A percentile compares a stretch with the other conserved stretches of the same genome.
These are phyloP conservation scores for Papilio xuthus DNA, from an alignment of 1,140 invertebrate species.

Conservation along the genomic window DNA sequence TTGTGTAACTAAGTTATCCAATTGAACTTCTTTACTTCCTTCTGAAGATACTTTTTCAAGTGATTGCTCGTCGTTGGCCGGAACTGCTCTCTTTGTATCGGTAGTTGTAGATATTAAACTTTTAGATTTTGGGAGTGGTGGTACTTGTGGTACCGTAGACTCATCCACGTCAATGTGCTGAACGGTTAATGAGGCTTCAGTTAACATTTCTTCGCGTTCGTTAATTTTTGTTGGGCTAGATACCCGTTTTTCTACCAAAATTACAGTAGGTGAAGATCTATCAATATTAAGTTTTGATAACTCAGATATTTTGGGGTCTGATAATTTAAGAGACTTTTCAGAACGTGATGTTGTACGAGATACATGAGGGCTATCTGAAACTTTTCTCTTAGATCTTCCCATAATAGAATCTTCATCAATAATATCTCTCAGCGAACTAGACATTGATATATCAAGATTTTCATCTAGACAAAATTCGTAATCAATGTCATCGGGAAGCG, in stretches of 20 bases:
- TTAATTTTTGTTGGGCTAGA: slow-evolving; percentile 81
- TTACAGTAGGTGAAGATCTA: slow-evolving; percentile 83
- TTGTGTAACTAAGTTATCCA: slow-evolving; percentile 78
- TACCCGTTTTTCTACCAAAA: slow-evolving; percentile 82
- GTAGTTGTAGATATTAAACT: slow-evolving; percentile 42
- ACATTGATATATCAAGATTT: slow-evolving; percentile 73
- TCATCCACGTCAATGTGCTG: slow-evolving; percentile 73
- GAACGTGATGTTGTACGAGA: slow-evolving; percentile 73
- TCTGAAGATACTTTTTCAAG: slow-evolving; percentile 76
- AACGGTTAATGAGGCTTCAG: slow-evolving; percentile 82
- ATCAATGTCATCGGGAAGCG: slow-evolving; percentile 88
- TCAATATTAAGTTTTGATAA: slow-evolving; percentile 80
- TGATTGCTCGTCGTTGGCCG: slow-evolving; percentile 66
- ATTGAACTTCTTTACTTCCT: slow-evolving; percentile 61
- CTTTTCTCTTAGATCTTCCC: slow-evolving; percentile 57
- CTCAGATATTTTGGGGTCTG: slow-evolving; percentile 82
- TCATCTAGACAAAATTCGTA: slow-evolving; percentile 85
- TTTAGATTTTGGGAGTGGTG: slow-evolving; percentile 69
- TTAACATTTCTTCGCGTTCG: slow-evolving; percentile 78
- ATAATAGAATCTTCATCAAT: slow-evolving; percentile 70
- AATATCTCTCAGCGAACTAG: slow-evolving; percentile 71
- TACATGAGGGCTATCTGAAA: slow-evolving; percentile 67
- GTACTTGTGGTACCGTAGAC: slow-evolving; percentile 68
- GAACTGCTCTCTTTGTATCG: slow-evolving; percentile 43
- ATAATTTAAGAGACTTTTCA: slow-evolving; percentile 81